Conservation (phyloP, 2,888 invertebrate species). For the Apoderus coryli region DNA sequence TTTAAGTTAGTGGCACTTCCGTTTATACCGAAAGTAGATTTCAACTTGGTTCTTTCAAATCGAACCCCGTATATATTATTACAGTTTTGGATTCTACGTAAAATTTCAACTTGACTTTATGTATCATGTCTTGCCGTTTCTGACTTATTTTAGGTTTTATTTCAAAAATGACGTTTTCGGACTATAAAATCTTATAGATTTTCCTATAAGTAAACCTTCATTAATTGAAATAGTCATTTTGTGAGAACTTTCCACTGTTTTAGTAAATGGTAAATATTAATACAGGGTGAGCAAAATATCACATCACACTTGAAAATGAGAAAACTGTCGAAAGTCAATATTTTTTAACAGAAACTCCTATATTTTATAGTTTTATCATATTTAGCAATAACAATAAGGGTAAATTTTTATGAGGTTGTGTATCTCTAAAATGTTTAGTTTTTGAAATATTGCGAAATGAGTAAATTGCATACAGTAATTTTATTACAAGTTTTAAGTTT, state of each 20-base stretch:
- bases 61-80: not conserved
- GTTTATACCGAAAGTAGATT: constrained; percentile 1
- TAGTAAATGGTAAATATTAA: constrained; percentile 3
- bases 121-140: constrained; percentile 1
- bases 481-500: no score
- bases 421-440: no score
- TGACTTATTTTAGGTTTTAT: constrained; percentile 1
- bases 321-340: constrained; percentile 1
- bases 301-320: not conserved
- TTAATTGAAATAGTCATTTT: not conserved
- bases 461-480: no score
- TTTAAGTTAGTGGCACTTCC: constrained; percentile 1
- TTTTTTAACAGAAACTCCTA: constrained; percentile 1
- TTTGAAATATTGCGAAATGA: no score
- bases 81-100: not conserved
- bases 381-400: constrained; percentile 1
- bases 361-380: constrained; percentile 1
- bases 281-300: constrained; percentile 1
- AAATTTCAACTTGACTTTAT: constrained; percentile 1
- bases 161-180: not conserved
- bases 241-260: no score
- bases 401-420: not conserved
- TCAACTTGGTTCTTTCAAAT: not conserved
- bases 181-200: no score
- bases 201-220: no score